Percentiles rank a stretch among this genome's conserved stretches.
These are phyloP conservation scores for Channallabes apus DNA, from an alignment of 2,797 vertebrate genomes.

Conservation along the genomic window DNA sequence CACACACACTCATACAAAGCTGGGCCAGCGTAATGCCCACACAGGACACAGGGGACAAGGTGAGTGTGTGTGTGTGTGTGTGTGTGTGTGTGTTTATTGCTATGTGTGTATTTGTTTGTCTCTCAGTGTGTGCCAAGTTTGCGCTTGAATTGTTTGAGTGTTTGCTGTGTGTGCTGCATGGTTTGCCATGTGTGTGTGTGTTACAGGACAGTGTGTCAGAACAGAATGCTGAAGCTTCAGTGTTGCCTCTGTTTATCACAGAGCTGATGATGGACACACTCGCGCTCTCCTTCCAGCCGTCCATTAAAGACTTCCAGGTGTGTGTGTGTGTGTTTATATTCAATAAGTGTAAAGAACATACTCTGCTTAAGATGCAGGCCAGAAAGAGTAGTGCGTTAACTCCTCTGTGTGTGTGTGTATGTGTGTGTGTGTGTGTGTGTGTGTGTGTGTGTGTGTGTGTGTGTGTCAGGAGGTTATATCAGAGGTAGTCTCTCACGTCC, in stretches of 20 bases:
- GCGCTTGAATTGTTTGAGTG: not conserved
- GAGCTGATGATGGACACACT: constrained; percentile 78
- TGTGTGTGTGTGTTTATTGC: too few relatives aligned
- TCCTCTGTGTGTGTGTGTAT: not conserved
- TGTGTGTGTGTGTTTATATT: constrained; percentile 35
- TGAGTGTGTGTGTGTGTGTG: constrained; percentile 41
- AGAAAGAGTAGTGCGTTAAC: not conserved
- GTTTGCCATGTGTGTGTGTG: constrained; percentile 10
- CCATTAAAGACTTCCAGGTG: constrained; percentile 80
- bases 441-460: constrained; percentile 23
- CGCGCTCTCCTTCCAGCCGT: constrained; percentile 76
- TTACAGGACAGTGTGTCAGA: constrained; percentile 51
- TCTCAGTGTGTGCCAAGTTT: not conserved
- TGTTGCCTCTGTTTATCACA: constrained; percentile 76
- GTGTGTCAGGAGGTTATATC: constrained; percentile 68
- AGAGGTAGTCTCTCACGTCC: constrained; percentile 72
- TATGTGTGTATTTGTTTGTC: constrained; percentile 1
- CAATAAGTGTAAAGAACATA: too few relatives aligned
- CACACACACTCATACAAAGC: constrained; percentile 69
- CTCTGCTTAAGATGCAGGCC: not conserved
- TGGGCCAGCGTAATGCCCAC: constrained; percentile 61
- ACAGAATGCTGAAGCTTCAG: constrained; percentile 58
- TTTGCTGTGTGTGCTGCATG: not conserved
- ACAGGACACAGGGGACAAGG: constrained; percentile 65
- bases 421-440: not conserved